Base-by-base conservation (phyloP, 2,888 invertebrate species). In the Lamproptera curius region DNA sequence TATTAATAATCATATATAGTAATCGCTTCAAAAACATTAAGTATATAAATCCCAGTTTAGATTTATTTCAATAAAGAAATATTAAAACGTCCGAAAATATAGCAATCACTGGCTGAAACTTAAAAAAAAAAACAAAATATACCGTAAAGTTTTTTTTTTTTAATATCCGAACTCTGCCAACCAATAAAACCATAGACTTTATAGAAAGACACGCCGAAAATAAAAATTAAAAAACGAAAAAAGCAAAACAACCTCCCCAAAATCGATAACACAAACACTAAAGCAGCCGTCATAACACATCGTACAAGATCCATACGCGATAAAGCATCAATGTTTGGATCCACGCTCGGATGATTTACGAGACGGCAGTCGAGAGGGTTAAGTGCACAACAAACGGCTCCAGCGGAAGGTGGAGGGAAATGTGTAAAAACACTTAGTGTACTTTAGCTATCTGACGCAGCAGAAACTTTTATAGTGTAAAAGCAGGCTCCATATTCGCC, bases 241-340 rank as follows among this genome's bases (percentile, higher is more conserved):
- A 10, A 31, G 9, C n/a, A 31, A 31, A 10, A n/a, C n/a, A n/a
- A 31, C 2, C 11, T 11, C n/a, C 11, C n/a, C 13, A 31, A 36
- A 36, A 41, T 16, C 33, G 35, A 41, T 31, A 17, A 41, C 41
- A 40, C 26, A 35, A 26, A 42, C 37, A 36, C 17, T 23, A 33
- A 13, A 23, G 9, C 33, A 42, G 16, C 31, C 38, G 38, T 47
- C 42, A 47, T 33, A 47, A 42, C 47, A 42, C 26, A 36, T 42
- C 42, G 20, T 44, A 31, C 13, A 33, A 2, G 38, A 47, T 37
- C 13, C 33, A 33, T 41, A 23, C 41, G 31, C 33, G 42, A 42
- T 42, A 33, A 42, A 47, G 37, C 8, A 23, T 14, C 17, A 2
- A 36, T 42, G 46, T 37, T 46, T 16, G 17, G 36, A 17, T 31